These are phyloP conservation scores for Diarsia rubi DNA, from an alignment of 2,888 invertebrate genomes.

Conservation along the genomic window DNA sequence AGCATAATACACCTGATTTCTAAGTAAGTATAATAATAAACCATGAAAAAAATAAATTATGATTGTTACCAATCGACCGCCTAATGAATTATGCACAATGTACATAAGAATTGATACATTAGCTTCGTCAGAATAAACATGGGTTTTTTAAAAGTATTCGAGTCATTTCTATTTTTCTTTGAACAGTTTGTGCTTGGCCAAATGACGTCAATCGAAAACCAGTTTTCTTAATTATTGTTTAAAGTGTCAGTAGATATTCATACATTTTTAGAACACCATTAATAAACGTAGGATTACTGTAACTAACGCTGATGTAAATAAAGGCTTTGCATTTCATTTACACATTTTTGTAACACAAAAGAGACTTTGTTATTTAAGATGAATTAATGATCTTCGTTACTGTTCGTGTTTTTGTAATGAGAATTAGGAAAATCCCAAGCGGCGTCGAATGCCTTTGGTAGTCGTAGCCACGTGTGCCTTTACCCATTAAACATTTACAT, in stretches of 20 bases:
- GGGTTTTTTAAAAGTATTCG: slow-evolving; percentile 28
- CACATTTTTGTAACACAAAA: slow-evolving; percentile 29
- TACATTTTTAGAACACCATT: slow-evolving; percentile 47
- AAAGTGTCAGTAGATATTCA: slow-evolving; percentile 28
- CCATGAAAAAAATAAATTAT: slow-evolving; percentile 38
- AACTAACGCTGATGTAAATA: slow-evolving; percentile 28
- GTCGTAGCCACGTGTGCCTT: slow-evolving; percentile 25
- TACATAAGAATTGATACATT: slow-evolving; percentile 1
- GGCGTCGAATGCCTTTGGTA: slow-evolving; percentile 22
- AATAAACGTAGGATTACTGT: slow-evolving; percentile 46
- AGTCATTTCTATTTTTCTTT: slow-evolving; percentile 32
- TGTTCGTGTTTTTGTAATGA: slow-evolving; percentile 34
- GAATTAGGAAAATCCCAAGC: slow-evolving; percentile 54
- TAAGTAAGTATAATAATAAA: slow-evolving; percentile 16
- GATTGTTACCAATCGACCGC: slow-evolving; percentile 25
- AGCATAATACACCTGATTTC: slow-evolving; percentile 7
- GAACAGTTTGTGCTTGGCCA: slow-evolving; percentile 17
- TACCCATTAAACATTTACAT: slow-evolving; percentile 41
- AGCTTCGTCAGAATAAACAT: slow-evolving; percentile 19
- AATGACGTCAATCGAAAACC: slow-evolving; percentile 54
- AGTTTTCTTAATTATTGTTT: slow-evolving; percentile 38
- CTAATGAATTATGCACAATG: slow-evolving; percentile 36
- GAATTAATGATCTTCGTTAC: slow-evolving; percentile 39
- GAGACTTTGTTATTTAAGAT: slow-evolving; percentile 22
- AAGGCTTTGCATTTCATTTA: slow-evolving; percentile 44